Percentiles rank a stretch among this genome's conserved stretches.
phyloP scores from a whole-genome alignment of 2,113 vertebrate species.

The Octodon degus region DNA sequence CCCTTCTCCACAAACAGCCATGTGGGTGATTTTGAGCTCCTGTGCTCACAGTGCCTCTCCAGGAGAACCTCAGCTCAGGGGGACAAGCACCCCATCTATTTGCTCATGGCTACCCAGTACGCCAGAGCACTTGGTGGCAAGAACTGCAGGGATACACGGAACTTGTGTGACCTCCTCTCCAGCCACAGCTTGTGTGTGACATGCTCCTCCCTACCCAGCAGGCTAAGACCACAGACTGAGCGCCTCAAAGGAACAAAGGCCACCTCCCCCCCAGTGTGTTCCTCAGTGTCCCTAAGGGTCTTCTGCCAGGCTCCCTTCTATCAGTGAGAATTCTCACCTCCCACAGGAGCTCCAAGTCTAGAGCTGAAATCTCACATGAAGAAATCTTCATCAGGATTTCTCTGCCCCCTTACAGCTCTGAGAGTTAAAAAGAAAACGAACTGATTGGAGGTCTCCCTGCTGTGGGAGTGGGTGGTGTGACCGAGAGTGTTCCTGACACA shows the following conservation, averaged over 20 bases:
- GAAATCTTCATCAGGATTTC: constrained; percentile 61
- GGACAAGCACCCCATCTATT: neutral
- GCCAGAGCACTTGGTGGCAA: neutral
- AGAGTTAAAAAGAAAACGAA: constrained; percentile 35
- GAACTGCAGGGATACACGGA: neutral
- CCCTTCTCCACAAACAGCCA: neutral
- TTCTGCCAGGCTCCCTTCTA: neutral
- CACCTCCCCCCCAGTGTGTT: neutral
- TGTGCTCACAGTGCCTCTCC: neutral
- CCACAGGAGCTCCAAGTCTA: constrained; percentile 43
- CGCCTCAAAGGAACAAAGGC: neutral
- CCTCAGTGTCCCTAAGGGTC: neutral
- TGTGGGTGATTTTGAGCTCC: neutral
- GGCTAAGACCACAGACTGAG: neutral
- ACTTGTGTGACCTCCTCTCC: neutral
- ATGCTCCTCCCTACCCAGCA: neutral
- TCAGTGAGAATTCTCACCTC: constrained; percentile 56
- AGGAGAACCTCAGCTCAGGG: neutral
- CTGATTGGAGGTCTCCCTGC: constrained; percentile 54
- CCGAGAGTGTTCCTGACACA: constrained; percentile 73
- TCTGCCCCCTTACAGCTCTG: constrained; percentile 55
- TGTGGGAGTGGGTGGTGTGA: constrained; percentile 31
- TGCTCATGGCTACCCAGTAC: neutral
- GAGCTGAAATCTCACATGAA: constrained; percentile 60
- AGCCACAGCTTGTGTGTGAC: neutral